phyloP scores from a whole-genome alignment of 35 echinoderm and acorn worm species.

The Chiridota heheva region DNA sequence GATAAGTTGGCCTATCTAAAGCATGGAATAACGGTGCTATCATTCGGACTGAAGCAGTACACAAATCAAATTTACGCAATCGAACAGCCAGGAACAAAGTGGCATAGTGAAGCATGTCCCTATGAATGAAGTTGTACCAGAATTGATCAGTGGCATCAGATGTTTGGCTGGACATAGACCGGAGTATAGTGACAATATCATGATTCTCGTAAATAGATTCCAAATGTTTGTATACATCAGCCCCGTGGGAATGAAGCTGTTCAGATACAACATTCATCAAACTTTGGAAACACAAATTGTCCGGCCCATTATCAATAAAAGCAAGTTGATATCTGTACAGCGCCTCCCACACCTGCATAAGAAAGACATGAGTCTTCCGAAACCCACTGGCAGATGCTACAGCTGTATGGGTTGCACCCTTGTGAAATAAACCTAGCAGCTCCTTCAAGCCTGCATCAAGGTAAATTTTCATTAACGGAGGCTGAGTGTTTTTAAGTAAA shows the following conservation, averaged over 20 bases:
- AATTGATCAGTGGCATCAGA: conserved; percentile 46
- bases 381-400: conserved; percentile 29
- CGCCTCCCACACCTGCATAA: conserved; percentile 48
- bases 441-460: conserved; percentile 11
- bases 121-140: conserved; percentile 57
- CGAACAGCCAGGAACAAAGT: conserved; percentile 54
- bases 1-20: conserved; percentile 51
- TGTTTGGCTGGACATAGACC: no score
- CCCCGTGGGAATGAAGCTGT: not conserved
- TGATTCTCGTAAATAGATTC: no score
- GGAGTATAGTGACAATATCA: no score
- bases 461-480: conserved; percentile 48
- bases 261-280: no score
- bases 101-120: conserved; percentile 51
- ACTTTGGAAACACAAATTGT: not conserved
- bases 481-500: conserved; percentile 51
- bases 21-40: conserved; percentile 58
- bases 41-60: conserved; percentile 29
- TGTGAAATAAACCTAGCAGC: conserved; percentile 30
- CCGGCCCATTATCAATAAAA: no score
- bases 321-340: no score
- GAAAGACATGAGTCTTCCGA: conserved; percentile 35
- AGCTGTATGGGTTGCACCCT: conserved; percentile 31
- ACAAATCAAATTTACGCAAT: conserved; percentile 19
- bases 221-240: no score